Evolutionary conservation across 1,140 invertebrate species (phyloP), one percentile per base, ranked within the genome.

Genomic region (Microplitis demolitor): DNA sequence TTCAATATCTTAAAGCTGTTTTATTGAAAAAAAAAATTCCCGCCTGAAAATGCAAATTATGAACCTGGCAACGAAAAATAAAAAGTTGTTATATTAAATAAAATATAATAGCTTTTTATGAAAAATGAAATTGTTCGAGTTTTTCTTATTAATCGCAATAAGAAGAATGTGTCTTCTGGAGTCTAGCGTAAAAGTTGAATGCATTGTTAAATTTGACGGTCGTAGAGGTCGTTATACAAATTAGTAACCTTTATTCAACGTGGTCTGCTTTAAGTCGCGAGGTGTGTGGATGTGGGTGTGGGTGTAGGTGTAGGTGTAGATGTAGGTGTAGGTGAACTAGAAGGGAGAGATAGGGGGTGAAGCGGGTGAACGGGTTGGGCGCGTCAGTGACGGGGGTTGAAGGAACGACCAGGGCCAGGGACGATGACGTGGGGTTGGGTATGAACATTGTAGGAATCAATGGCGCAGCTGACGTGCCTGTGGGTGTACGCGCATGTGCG

Each of bases 381-480:
- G 11, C 54, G 50, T 71, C 50, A 50, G 13, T 54, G 56, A 33
- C 39, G 56, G 69, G 58, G 72, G 69, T 60, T 63, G 60, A 70
- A 60, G 62, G 50, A 50, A 39, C 31, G 45, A 35, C 50, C 14
- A 45, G 39, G 39, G 39, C 39, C 39, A 45, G 39, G 39, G 39
- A 45, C 39, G 39, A 45, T 45, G 6, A 45, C 39, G 61, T 54
- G 68, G 39, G 39, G 39, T 45, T 45, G 39, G 39, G 39, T 45
- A 45, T 2, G 39, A 45, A 45, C 6, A 45, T 45, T 45, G 39
- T 45, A 45, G 39, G 75, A 76, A 76, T 76, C 75, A 76, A 84
- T 85, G 84, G 80, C 85, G 85, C 85, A 87, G 85, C 85, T 87
- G 85, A 86, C 83, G 79, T 67, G 72, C 45, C 45, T 71, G 53